phyloP scores from a whole-genome alignment of 2,888 invertebrate species.

The Carpatolechia fugitivella region DNA sequence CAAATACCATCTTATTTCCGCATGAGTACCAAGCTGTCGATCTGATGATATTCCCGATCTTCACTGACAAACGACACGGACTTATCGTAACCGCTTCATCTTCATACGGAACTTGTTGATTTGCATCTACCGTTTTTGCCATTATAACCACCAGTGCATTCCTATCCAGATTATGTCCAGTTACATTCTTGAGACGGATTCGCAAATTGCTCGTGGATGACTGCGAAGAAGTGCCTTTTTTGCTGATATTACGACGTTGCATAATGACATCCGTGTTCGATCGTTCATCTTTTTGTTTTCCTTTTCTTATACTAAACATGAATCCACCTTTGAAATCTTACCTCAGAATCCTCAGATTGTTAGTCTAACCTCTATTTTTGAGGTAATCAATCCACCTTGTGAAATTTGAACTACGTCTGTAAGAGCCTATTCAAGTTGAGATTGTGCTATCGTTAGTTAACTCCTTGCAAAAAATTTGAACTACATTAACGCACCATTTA shows the following conservation, averaged over 20 bases:
- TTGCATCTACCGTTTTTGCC: constrained; percentile 44
- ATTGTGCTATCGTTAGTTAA: too few relatives aligned
- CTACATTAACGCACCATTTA: too few relatives aligned
- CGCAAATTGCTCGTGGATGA: constrained; percentile 3
- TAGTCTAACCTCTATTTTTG: too few relatives aligned
- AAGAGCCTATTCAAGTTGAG: too few relatives aligned
- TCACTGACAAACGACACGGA: constrained; percentile 41
- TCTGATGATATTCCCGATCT: constrained; percentile 24
- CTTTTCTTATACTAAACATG: too few relatives aligned
- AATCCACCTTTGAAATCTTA: too few relatives aligned
- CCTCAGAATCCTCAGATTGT: too few relatives aligned
- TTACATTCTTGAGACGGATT: constrained; percentile 8
- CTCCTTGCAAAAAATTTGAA: too few relatives aligned
- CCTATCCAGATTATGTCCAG: constrained; percentile 29
- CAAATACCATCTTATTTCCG: constrained; percentile 34
- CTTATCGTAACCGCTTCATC: constrained; percentile 44
- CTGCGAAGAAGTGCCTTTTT: neutral
- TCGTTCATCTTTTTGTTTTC: neutral
- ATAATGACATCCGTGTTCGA: neutral
- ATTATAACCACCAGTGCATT: constrained; percentile 33
- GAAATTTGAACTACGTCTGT: too few relatives aligned
- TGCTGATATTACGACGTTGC: neutral
- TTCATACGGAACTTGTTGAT: constrained; percentile 41
- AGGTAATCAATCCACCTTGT: too few relatives aligned
- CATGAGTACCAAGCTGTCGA: constrained; percentile 35